Evolutionary conservation across 2,113 vertebrate genomes (phyloP), one percentile per base, ranked within the genome.

Genomic region (Tenrec ecaudatus): DNA sequence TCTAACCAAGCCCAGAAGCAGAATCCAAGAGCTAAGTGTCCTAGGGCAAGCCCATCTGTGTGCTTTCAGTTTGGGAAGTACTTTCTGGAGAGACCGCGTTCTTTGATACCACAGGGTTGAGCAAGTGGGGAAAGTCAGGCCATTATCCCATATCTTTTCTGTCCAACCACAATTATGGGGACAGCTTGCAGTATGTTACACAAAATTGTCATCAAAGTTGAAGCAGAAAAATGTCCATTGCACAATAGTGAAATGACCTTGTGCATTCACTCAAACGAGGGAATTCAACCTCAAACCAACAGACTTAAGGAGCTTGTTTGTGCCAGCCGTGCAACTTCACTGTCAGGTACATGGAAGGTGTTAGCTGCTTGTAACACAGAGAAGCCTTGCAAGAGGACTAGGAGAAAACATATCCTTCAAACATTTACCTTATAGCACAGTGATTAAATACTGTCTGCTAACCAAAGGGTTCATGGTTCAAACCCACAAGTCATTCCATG

Each of bases 91-190:
- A 43, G 79, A 11, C 22, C 84, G 87, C 85, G 93, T 92, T 29
- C 87, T 82, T 89, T 83, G 0, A 31, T 84, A 94, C 95, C 96
- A 94, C 80, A 22, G 0, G 0, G 62, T 81, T 43, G 3, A 95
- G 93, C 92, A 95, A 95, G 80, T 82, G 58, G 31, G 38, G 29
- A 89, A 93, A 87, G 53, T 87, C 31, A 29, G 71, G 92, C 95
- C 27, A 9, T 96, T n/a, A 80, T 91, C 89, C n/a, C 6, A 90
- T 84, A 88, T 47, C 88, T 88, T 95, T 92, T 93, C 90, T 57
- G 79, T 94, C 76, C 1, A 16, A 69, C 93, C 95, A 94, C 84
- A 97, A 95, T 95, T 93, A 94, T 66, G 82, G 71, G 53, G 88
- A 33, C 7, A 16, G 20, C 43, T 82, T 43, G 11, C 4, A 4